Evolutionary conservation across 37 sponge, comb jelly and placozoan genomes (phyloP).

Genomic region (Amphimedon queenslandica): DNA sequence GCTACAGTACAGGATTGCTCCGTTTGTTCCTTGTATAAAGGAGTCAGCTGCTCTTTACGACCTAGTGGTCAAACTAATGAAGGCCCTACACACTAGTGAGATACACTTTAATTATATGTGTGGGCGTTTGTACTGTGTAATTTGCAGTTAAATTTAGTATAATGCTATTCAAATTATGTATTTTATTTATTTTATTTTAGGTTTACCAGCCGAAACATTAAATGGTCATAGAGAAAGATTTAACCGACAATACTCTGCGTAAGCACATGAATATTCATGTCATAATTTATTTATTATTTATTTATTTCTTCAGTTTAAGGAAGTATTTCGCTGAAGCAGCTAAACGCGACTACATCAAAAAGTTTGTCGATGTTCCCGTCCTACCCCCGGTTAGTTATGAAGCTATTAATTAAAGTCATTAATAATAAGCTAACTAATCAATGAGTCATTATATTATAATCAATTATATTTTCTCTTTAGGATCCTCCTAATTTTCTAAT

Average conservation of each 20-base stretch:
- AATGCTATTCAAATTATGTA: too few relatives aligned
- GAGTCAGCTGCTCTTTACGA: conserved; percentile 84
- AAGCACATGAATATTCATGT: conserved; percentile 11
- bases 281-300: background rate
- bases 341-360: conserved; percentile 71
- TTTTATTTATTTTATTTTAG: conserved; percentile 10
- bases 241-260: conserved; percentile 83
- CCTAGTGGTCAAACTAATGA: conserved; percentile 75
- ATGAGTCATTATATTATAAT: background rate
- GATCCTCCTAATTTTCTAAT: conserved; percentile 12
- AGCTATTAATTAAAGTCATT: background rate
- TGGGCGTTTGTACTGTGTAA: too few relatives aligned
- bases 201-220: conserved; percentile 79
- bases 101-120: background rate
- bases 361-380: conserved; percentile 68
- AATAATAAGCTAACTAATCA: background rate
- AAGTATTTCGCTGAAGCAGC: conserved; percentile 73
- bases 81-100: conserved; percentile 71
- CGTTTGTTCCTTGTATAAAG: conserved; percentile 81
- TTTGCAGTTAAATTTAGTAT: too few relatives aligned
- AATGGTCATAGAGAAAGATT: conserved; percentile 88
- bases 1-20: conserved; percentile 74
- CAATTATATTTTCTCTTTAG: background rate
- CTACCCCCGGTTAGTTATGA: conserved; percentile 57
- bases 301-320: conserved; percentile 36